Evolutionary conservation across 2,113 vertebrate genomes (phyloP), one percentile per base, ranked within the genome.

Genomic region (Solenodon paradoxus): DNA sequence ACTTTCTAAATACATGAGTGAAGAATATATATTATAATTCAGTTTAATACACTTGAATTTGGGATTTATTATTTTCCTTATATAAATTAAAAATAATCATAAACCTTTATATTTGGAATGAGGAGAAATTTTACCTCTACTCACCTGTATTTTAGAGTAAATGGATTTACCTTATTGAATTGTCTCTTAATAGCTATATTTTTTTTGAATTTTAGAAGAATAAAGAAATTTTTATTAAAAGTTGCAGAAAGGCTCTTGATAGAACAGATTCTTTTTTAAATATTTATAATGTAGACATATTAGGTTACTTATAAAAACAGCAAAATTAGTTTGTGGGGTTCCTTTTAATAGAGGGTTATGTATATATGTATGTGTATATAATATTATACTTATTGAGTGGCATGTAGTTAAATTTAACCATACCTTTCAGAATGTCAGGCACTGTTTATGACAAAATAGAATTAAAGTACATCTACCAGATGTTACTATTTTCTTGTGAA

Each of bases 31-130:
- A 66, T 81, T 88, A n/a, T 90, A 79, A 38, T 51, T 1, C 28
- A 92, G 38, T 95, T 94, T 92, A 32, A 88, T 32, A 88, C 49
- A 59, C n/a, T 93, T 95, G 90, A 55, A 78, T 51, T 35, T 83
- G 59, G 61, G 38, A 40, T 81, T 90, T 79, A 30, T 84, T 74
- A 88, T 96, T 97, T 96, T 55, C 38, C 82, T 47, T 71, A 40
- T 84, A 15, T 3, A 88, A 71, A 85, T 94, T 72, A 1, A 51
- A 10, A 87, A 13, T 8, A 55, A 57, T 77, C 35, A 72, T n/a
- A 9, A 2, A 71, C 8, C 1, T 19, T 95, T 80, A 69, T 13
- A 72, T 9, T 90, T 77, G 55, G 6, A 68, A 55, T 87, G 28
- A n/a, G 55, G 45, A 53, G 57, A 64, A 74, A 28, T 80, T 68